Conservation (phyloP, 2,797 vertebrate genomes). For the Champsocephalus esox region DNA sequence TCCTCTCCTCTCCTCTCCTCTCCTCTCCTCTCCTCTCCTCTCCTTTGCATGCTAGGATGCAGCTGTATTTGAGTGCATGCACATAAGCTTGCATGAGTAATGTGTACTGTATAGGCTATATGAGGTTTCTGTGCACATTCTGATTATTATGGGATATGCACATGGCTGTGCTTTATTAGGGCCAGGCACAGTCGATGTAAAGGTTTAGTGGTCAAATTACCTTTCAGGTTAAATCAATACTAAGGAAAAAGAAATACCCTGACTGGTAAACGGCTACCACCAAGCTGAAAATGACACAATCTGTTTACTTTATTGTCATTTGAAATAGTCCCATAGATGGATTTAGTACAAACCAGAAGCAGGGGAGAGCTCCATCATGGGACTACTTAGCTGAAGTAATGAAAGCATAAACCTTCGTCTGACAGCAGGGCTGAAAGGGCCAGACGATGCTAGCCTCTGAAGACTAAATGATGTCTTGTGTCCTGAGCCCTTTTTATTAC, state of each 20-base stretch:
- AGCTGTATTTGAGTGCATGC: background rate
- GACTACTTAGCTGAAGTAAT: constrained; percentile 60
- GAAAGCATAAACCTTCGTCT: constrained; percentile 58
- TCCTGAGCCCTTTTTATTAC: constrained; percentile 67
- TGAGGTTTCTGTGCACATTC: constrained; percentile 3
- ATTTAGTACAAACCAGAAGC: constrained; percentile 19
- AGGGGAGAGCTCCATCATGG: constrained; percentile 18
- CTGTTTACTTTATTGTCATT: constrained; percentile 14
- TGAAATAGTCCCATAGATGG: constrained; percentile 31
- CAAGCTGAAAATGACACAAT: constrained; percentile 13
- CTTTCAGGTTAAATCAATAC: constrained; percentile 32
- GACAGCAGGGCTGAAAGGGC: constrained; percentile 43
- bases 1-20: constrained; percentile 13
- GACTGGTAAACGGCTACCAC: background rate
- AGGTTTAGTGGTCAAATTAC: constrained; percentile 1
- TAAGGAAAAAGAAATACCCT: constrained; percentile 6
- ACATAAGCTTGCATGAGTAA: constrained; percentile 11
- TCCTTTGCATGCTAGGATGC: constrained; percentile 1
- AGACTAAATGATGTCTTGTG: constrained; percentile 57
- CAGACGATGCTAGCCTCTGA: constrained; percentile 38
- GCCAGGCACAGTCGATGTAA: constrained; percentile 15
- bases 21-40: constrained; percentile 11
- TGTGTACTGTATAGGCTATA: background rate
- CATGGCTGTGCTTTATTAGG: background rate
- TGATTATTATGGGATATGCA: background rate